These are phyloP conservation scores for Ranitomeya imitator DNA, from an alignment of 2,113 vertebrate genomes.

Conservation along the genomic window DNA sequence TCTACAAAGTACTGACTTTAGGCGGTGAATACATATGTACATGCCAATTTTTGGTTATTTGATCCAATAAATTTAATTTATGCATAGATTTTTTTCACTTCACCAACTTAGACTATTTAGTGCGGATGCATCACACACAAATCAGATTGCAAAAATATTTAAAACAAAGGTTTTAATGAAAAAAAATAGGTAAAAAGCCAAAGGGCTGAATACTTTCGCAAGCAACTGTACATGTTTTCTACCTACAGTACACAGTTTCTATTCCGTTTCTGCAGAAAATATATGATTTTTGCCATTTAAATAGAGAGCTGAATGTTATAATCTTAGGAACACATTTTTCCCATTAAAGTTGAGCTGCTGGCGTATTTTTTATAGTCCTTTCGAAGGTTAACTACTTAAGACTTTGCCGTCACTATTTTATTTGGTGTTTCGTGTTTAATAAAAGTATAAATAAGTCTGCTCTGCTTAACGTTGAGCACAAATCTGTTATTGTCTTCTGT, in stretches of 20 bases:
- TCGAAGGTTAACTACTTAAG: neutral
- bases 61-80: no score
- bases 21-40: no score
- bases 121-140: no score
- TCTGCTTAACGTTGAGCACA: slow-evolving; percentile 37
- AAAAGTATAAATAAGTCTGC: slow-evolving; percentile 42
- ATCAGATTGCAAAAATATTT: no score
- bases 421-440: slow-evolving; percentile 24
- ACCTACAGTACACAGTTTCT: neutral
- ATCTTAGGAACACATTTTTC: neutral
- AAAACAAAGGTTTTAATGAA: no score
- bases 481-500: slow-evolving; percentile 26
- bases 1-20: no score
- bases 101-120: no score
- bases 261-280: neutral
- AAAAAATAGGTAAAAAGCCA: no score
- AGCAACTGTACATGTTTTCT: neutral
- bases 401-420: neutral
- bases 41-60: no score
- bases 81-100: no score
- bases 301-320: neutral
- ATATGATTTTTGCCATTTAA: neutral
- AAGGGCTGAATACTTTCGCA: no score
- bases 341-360: neutral
- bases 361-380: neutral